These are phyloP conservation scores for Atlantisia rogersi DNA, from an alignment of 2,113 vertebrate genomes.

Conservation along the genomic window DNA sequence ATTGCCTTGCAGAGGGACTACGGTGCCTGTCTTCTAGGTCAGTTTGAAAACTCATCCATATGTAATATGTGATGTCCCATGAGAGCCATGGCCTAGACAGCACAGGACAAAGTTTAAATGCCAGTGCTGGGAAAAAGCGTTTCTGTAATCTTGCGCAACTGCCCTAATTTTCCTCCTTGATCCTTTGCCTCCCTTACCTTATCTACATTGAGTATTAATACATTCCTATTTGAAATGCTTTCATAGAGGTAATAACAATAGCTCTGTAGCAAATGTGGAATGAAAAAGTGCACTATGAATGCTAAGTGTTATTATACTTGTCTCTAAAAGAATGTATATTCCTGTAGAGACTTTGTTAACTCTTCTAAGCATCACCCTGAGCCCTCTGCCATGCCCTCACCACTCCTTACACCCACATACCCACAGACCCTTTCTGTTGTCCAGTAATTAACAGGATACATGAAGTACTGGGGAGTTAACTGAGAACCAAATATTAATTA, in stretches of 20 bases:
- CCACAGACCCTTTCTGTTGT: not conserved
- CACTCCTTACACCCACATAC: not conserved
- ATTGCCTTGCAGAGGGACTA: not conserved
- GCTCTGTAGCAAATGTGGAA: not conserved
- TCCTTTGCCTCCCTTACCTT: not conserved
- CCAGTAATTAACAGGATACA: not conserved
- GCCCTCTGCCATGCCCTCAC: not conserved
- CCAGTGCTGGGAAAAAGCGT: not conserved
- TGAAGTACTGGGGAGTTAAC: not conserved
- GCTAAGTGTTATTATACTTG: not conserved
- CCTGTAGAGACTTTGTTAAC: not conserved
- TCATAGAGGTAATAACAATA: not conserved
- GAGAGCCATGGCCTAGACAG: not conserved
- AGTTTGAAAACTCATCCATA: conserved; percentile 37
- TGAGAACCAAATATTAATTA: not conserved
- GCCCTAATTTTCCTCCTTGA: not conserved
- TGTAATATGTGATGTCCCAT: not conserved
- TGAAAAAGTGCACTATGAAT: not conserved
- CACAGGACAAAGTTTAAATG: not conserved
- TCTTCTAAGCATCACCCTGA: not conserved
- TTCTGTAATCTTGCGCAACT: not conserved
- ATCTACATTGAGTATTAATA: not conserved
- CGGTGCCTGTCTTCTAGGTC: not conserved
- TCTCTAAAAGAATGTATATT: not conserved
- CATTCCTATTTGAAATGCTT: not conserved